phyloP scores from a whole-genome alignment of 2,888 invertebrate genomes.

The Diaphora mendica region DNA sequence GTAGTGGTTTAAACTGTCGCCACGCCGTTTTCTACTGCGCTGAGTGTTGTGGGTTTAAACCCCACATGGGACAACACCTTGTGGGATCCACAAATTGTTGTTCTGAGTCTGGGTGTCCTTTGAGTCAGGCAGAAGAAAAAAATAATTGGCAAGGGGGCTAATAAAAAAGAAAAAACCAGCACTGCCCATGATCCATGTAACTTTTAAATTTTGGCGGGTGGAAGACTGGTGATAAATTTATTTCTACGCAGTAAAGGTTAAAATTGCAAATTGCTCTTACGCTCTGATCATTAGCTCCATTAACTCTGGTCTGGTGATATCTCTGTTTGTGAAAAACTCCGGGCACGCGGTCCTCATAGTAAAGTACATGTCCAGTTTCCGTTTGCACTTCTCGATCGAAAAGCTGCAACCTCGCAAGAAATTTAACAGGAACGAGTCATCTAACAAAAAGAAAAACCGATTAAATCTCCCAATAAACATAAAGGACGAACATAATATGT shows the following conservation, averaged over 20 bases:
- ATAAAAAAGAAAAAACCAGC: too few relatives aligned
- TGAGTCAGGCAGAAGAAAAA: too few relatives aligned
- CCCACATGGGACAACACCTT: too few relatives aligned
- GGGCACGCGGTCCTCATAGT: constrained; percentile 93
- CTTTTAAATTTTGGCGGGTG: too few relatives aligned
- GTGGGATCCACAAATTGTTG: too few relatives aligned
- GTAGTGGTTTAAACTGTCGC: too few relatives aligned
- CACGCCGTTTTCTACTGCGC: too few relatives aligned
- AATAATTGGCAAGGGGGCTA: too few relatives aligned
- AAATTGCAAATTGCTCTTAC: constrained; percentile 78
- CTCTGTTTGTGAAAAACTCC: constrained; percentile 92
- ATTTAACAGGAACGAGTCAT: constrained; percentile 90
- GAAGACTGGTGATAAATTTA: too few relatives aligned
- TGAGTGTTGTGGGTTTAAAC: too few relatives aligned
- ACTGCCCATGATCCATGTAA: too few relatives aligned
- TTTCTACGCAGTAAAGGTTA: neutral
- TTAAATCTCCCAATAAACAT: neutral
- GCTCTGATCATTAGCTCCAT: constrained; percentile 86
- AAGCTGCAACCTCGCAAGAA: constrained; percentile 93
- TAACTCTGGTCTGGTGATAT: constrained; percentile 89
- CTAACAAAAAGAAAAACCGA: constrained; percentile 66
- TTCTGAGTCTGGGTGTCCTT: too few relatives aligned
- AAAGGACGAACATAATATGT: constrained; percentile 29
- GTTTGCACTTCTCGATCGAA: constrained; percentile 90
- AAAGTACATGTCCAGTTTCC: constrained; percentile 94